Evolutionary conservation across 2,888 invertebrate genomes (phyloP), one percentile per base, ranked within the genome.

Genomic region (Lasioglossum calceatum): DNA sequence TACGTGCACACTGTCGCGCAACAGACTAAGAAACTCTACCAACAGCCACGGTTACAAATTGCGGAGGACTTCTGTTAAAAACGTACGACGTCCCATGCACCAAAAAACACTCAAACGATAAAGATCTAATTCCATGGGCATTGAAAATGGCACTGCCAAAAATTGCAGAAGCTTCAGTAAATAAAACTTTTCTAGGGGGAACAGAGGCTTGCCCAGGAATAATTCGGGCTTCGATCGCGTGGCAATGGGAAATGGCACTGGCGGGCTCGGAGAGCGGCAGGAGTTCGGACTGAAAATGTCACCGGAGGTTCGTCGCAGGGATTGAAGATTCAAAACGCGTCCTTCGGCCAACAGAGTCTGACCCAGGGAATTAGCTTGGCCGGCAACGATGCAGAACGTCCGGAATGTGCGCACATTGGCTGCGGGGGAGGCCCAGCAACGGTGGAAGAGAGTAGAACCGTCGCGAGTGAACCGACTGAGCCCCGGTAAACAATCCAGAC

Each of bases 401-500:
- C 81, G 14, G 42, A 67, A 71, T 71, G 76, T 32, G 54, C 54
- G 75, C 72, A 71, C 67, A 78, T 72, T 77, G 85, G 82, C 72
- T 77, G 87, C 79, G 81, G 74, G 71, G 73, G 77, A 44, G 83
- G 81, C 77, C 54, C 82, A 87, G 89, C 89, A 89, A 83, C 87
- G 78, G 61, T 54, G 89, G 82, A 92, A 88, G 87, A 88, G 87
- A 87, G 88, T 84, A n/a, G 54, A 54, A n/a, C 23, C 54, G 54
- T 54, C 87, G 79, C 54, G 83, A 85, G 82, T 16, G 88, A 87
- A 86, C 76, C 82, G 86, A 79, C 80, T 87, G 88, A 86, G 88
- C 86, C 78, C 88, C 89, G 91, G 95, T 95, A 95, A 95, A 95
- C 94, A 95, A 95, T 94, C 92, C 92, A 90, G 87, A 70, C 91